These are phyloP conservation scores for Melitaea cinxia DNA, from an alignment of 1,140 invertebrate species.

Conservation along the genomic window DNA sequence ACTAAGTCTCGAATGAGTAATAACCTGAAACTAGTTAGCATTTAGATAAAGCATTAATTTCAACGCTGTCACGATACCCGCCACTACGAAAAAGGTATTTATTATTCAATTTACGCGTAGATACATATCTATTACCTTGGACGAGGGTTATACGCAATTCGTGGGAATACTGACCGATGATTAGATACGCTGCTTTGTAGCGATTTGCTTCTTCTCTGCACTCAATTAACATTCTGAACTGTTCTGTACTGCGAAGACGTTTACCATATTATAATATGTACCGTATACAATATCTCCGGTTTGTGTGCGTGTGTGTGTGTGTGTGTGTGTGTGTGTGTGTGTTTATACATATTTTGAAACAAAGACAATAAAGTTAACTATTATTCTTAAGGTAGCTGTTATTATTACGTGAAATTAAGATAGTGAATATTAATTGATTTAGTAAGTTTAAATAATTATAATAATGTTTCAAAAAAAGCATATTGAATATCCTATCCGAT, in stretches of 20 bases:
- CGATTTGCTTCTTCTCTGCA: conserved; percentile 9
- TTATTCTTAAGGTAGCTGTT: too few species aligned
- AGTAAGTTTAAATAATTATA: too few species aligned
- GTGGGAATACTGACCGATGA: conserved; percentile 29
- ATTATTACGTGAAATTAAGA: too few species aligned
- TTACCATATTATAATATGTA: conserved; percentile 4
- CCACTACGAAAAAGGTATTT: conserved; percentile 44
- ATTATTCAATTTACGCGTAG: conserved; percentile 44
- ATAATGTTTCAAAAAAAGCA: too few species aligned
- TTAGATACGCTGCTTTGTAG: conserved; percentile 13
- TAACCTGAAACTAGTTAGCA: conserved; percentile 44
- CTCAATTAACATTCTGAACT: conserved; percentile 11
- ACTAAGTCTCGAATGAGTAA: conserved; percentile 43
- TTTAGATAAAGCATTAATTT: conserved; percentile 46
- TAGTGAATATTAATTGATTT: too few species aligned
- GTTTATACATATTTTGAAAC: too few species aligned
- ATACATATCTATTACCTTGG: conserved; percentile 38
- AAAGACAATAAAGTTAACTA: too few species aligned
- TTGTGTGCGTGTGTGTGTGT: too few species aligned
- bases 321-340: too few species aligned
- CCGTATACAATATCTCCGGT: too few species aligned
- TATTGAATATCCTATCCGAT: too few species aligned
- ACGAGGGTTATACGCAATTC: conserved; percentile 23
- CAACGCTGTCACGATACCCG: conserved; percentile 40
- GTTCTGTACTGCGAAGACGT: not conserved